Base-by-base conservation (phyloP, 2,113 vertebrate species). In the Eolophus roseicapilla region DNA sequence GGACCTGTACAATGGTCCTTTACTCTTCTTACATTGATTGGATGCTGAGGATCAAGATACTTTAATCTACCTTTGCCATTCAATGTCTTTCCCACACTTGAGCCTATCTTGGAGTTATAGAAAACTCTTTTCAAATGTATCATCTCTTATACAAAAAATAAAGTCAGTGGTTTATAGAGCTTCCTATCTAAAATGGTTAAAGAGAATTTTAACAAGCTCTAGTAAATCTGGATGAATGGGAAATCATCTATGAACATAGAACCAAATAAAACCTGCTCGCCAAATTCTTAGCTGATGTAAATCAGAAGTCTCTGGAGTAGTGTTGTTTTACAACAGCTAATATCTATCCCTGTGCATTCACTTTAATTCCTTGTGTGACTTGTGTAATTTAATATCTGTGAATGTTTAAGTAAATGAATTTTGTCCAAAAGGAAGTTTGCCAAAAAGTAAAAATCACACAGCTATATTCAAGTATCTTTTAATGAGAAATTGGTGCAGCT, bases 241-340 rank as follows among this genome's bases (percentile, higher is more conserved):
- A 97, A 96, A 86, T 91, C 70, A n/a, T 93, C 95, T 94, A 87
- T 92, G 95, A 96, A 69, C 49, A 53, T 41, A 59, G 80, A 94
- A 92, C 62, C 92, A 93, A 92, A 93, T 94, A 90, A 93, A 96
- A 96, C 77, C 91, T 80, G 69, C 88, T 88, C 3, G 19, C 93
- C 96, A 96, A 92, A 97, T 95, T 96, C 88, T 83, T 92, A 53
- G 39, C 93, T 96, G 95, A 93, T 96, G 65, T 79, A 87, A 92
- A 97, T 96, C 92, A 94, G 91, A 81, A 93, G 52, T 94, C 95
- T 92, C 95, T 94, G 73, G 95, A 96, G 95, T 43, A 93, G 88
- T 37, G 65, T 94, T 94, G 81, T 37, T 95, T 96, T 97, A 95
- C 90, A 96, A 85, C 81, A 92, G 88, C 78, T 83, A 84, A 73